phyloP scores from a whole-genome alignment of 2,888 invertebrate genomes.

The Drosophila pseudotakahashii region DNA sequence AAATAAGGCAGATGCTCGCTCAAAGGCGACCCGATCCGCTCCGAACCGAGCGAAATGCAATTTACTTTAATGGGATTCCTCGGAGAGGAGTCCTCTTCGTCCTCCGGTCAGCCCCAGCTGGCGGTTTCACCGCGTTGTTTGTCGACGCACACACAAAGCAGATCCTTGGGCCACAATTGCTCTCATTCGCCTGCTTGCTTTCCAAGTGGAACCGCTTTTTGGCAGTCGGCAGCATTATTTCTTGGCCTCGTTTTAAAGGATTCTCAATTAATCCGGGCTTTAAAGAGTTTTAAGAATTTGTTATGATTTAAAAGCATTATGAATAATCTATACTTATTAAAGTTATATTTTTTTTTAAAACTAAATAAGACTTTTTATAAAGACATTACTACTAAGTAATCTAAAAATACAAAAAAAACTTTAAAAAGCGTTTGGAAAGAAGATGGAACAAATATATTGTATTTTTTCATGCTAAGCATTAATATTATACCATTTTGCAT shows the following conservation, averaged over 20 bases:
- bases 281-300: no score
- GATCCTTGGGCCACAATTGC: conserved; percentile 2
- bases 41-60: conserved; percentile 17
- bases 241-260: no score
- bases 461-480: neutral
- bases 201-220: neutral
- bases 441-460: no score
- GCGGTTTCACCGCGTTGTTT: conserved; percentile 1
- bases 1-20: conserved; percentile 28
- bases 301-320: no score
- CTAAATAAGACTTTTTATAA: no score
- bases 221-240: neutral
- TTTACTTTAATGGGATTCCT: conserved; percentile 33
- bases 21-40: conserved; percentile 10
- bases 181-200: conserved; percentile 4
- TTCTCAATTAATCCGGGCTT: no score
- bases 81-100: neutral
- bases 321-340: no score
- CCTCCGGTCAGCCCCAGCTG: conserved; percentile 30
- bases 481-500: neutral
- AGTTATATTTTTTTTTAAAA: no score
- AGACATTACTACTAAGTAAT: no score
- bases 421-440: no score
- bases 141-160: conserved; percentile 12
- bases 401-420: no score